A percentile compares a stretch with the other conserved stretches of the same genome.
These are phyloP conservation scores for Coelinius sp. DNA, from an alignment of 2,888 invertebrate genomes.

Conservation along the genomic window DNA sequence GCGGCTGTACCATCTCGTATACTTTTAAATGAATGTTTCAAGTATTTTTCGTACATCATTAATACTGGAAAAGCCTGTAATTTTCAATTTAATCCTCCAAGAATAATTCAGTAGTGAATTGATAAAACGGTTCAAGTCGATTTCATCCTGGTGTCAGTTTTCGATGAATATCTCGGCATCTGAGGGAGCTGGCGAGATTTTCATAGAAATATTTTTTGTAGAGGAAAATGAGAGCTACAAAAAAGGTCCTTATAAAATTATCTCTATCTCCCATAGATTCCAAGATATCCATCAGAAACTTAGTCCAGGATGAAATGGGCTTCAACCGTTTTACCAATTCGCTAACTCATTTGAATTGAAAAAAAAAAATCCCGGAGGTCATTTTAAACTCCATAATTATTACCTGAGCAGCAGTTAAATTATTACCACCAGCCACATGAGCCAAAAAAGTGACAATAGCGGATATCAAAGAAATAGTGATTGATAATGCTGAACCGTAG, in stretches of 20 bases:
- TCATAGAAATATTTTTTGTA: too few relatives aligned
- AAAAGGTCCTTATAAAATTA: too few relatives aligned
- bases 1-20: slow-evolving; percentile 59
- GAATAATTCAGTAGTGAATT: neutral
- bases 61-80: slow-evolving; percentile 65
- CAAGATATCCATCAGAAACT: too few relatives aligned
- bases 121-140: too few relatives aligned
- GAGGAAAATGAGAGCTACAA: too few relatives aligned
- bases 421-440: slow-evolving; percentile 73
- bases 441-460: slow-evolving; percentile 75
- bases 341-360: too few relatives aligned
- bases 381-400: neutral
- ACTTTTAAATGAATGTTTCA: slow-evolving; percentile 58
- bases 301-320: too few relatives aligned
- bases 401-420: slow-evolving; percentile 77
- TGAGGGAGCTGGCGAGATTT: too few relatives aligned
- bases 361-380: too few relatives aligned
- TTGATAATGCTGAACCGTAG: slow-evolving; percentile 74
- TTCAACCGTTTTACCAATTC: too few relatives aligned
- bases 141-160: neutral
- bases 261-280: too few relatives aligned
- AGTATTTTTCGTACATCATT: slow-evolving; percentile 59
- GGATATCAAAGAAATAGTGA: slow-evolving; percentile 76
- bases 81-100: slow-evolving; percentile 31
- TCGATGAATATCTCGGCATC: too few relatives aligned